Evolutionary conservation across 2,113 vertebrate genomes (phyloP).

Genomic region (Toxotes chatareus): DNA sequence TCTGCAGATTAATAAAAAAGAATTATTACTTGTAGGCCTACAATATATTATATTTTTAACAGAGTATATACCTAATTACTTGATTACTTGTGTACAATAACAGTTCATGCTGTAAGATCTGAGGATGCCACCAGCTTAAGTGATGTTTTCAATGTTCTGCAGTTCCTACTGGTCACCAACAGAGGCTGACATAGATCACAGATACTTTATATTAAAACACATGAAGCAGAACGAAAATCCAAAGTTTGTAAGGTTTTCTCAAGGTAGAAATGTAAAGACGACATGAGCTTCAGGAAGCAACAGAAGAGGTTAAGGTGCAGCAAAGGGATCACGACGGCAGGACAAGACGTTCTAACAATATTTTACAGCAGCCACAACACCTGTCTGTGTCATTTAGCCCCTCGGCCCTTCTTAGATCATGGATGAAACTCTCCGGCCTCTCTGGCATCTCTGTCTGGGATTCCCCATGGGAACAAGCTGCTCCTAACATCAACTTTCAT

Average conservation of each 20-base stretch:
- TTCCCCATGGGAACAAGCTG: conserved; percentile 37
- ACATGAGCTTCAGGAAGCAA: neutral
- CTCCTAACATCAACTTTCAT: conserved; percentile 22
- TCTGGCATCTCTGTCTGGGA: conserved; percentile 45
- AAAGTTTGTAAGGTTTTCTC: neutral
- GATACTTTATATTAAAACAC: neutral
- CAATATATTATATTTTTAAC: neutral
- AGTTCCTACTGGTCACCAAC: conserved; percentile 50
- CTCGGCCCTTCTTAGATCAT: conserved; percentile 36
- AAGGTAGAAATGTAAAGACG: neutral
- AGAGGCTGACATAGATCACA: conserved; percentile 66
- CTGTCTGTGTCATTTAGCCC: conserved; percentile 68
- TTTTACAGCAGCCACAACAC: conserved; percentile 46
- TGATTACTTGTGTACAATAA: neutral
- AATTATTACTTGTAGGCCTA: neutral
- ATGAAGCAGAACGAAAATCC: neutral
- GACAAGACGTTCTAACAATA: neutral
- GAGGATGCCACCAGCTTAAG: neutral
- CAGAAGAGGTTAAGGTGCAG: neutral
- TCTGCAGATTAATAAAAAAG: neutral
- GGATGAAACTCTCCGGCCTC: conserved; percentile 44
- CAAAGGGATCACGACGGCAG: neutral
- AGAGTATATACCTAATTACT: too few relatives aligned
- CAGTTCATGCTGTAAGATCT: neutral
- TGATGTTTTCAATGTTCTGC: conserved; percentile 8